Evolutionary conservation across 2,888 invertebrate species (phyloP), one percentile per base, ranked within the genome.

Genomic region (Timema cristinae): DNA sequence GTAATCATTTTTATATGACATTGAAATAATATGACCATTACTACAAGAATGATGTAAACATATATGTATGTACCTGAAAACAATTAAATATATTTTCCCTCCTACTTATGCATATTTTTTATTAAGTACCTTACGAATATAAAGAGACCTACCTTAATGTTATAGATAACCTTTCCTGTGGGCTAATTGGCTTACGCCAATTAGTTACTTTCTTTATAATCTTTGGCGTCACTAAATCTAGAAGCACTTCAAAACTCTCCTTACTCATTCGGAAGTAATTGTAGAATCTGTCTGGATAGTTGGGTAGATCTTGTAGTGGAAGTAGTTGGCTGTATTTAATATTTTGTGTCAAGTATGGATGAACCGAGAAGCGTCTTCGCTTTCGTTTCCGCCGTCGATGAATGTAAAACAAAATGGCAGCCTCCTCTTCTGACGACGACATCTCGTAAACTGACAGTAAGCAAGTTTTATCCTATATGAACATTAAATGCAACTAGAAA

Each of bases 231-330:
- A 56, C 9, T 56, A 56, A 56, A 16, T 56, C 56, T 16, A 56
- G 13, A 56, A 56, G 56, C 56, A 56, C 56, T 15, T 56, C 56
- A 56, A 56, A 56, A 16, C n/a, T 56, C 56, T 56, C 7, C 8
- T 56, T 56, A 16, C 56, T 56, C 56, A 56, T 56, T 8, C 56
- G 56, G 13, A 56, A 56, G 56, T 56, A 56, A 13, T 56, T 56
- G 56, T 11, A 56, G 56, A 56, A 56, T 11, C 16, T 56, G 15
- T 56, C 56, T 11, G 56, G 56, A 56, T 56, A 56, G n/a, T 56
- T 56, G 8, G 8, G 15, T 7, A 56, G 56, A 11, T 56, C 56
- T 16, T 56, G 56, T 7, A 56, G 16, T 56, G 56, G 15, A 7
- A 6, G 56, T 2, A 7, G 56, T 56, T 56, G 56, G 56, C 5